A percentile compares a stretch with the other conserved stretches of the same genome.
Evolutionary conservation across 2,113 vertebrate genomes (phyloP).

Genomic region (Scophthalmus maximus): DNA sequence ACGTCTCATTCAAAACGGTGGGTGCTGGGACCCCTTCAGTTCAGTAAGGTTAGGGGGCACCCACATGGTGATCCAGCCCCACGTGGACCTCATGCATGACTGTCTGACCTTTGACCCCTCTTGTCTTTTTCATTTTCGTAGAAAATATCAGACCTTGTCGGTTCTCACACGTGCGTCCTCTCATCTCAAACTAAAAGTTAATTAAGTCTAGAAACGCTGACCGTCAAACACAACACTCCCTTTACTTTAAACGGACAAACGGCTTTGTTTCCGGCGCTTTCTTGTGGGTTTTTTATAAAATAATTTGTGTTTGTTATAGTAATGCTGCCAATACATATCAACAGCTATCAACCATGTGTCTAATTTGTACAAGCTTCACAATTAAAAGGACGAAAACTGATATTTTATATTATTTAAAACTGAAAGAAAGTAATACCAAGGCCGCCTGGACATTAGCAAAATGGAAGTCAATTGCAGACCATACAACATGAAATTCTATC

Average conservation of each 20-base stretch:
- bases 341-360: background rate
- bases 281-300: background rate
- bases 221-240: background rate
- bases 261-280: background rate
- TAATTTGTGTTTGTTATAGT: background rate
- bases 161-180: background rate
- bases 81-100: constrained; percentile 62
- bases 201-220: background rate
- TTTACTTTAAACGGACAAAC: background rate
- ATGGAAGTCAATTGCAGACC: background rate
- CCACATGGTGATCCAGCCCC: constrained; percentile 54
- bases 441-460: background rate
- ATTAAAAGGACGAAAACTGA: background rate
- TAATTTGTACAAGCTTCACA: background rate
- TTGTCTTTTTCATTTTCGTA: constrained; percentile 37
- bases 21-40: constrained; percentile 59
- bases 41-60: constrained; percentile 70
- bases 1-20: constrained; percentile 77
- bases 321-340: background rate
- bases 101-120: constrained; percentile 53
- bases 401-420: background rate
- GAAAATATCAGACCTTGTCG: constrained; percentile 1
- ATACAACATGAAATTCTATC: background rate
- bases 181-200: background rate
- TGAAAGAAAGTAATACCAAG: background rate